Evolutionary conservation across 1,140 invertebrate genomes (phyloP).

Genomic region (Bombus superbus): DNA sequence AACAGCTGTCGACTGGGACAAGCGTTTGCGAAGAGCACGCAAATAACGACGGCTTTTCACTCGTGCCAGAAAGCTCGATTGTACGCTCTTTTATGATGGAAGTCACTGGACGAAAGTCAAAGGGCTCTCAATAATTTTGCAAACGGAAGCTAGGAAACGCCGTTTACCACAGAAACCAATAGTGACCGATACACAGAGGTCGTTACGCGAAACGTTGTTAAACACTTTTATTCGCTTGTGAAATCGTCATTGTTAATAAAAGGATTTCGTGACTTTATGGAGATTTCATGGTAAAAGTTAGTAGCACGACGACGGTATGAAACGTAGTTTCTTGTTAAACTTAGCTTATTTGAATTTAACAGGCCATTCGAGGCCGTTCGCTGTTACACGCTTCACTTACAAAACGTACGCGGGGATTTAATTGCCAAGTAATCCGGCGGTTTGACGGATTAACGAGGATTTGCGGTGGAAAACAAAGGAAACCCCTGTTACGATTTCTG

Average conservation of each 20-base stretch:
- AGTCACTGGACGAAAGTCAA: not conserved
- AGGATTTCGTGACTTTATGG: not conserved
- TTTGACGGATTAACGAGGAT: slow-evolving; percentile 46
- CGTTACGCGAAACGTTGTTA: not conserved
- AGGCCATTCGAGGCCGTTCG: not conserved
- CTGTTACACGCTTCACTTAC: slow-evolving; percentile 29
- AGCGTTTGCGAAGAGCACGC: slow-evolving; percentile 5
- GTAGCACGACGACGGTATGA: too few relatives aligned
- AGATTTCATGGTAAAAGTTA: not conserved
- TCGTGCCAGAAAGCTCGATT: slow-evolving; percentile 10
- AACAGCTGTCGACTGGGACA: slow-evolving; percentile 15
- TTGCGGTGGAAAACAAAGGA: slow-evolving; percentile 24
- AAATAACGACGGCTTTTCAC: not conserved
- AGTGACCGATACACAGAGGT: not conserved
- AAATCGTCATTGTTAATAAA: not conserved
- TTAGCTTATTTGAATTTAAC: slow-evolving; percentile 37
- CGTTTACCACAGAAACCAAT: not conserved
- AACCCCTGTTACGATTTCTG: slow-evolving; percentile 1
- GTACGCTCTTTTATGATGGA: not conserved
- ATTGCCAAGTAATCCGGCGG: slow-evolving; percentile 41
- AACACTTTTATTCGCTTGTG: not conserved
- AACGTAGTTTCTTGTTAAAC: not conserved
- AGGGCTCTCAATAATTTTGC: slow-evolving; percentile 31
- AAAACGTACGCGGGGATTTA: slow-evolving; percentile 28
- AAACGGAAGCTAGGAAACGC: not conserved